phyloP scores from a whole-genome alignment of 1,140 invertebrate species.

The Pseudomyrmex gracilis region DNA sequence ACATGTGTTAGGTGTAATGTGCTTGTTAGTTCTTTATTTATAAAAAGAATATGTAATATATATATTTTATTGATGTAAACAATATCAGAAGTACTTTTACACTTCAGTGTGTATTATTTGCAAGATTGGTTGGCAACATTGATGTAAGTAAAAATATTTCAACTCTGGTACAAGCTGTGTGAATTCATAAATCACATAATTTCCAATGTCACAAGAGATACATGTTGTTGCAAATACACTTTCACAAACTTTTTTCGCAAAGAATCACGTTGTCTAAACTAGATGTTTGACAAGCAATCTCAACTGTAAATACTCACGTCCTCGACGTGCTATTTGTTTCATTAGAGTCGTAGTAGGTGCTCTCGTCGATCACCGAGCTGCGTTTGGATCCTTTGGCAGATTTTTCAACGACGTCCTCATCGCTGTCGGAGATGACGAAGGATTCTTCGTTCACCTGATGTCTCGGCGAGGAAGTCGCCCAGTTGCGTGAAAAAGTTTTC shows the following conservation, averaged over 20 bases:
- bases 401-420: constrained; percentile 13
- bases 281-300: neutral
- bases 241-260: neutral
- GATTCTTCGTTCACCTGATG: neutral
- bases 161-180: too few species aligned
- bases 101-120: neutral
- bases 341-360: neutral
- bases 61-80: too few species aligned
- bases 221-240: neutral
- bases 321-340: neutral
- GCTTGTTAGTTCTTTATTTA: too few species aligned
- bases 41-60: too few species aligned
- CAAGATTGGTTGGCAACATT: neutral
- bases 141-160: neutral
- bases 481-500: neutral
- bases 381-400: neutral
- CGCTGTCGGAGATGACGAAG: constrained; percentile 59
- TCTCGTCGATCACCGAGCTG: constrained; percentile 42
- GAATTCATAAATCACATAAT: neutral
- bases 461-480: too few species aligned
- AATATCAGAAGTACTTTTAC: too few species aligned
- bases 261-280: neutral
- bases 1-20: too few species aligned
- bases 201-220: neutral
- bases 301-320: neutral